Conservation (phyloP, 2,797 vertebrate species). For the Oreochromis mossambicus region DNA sequence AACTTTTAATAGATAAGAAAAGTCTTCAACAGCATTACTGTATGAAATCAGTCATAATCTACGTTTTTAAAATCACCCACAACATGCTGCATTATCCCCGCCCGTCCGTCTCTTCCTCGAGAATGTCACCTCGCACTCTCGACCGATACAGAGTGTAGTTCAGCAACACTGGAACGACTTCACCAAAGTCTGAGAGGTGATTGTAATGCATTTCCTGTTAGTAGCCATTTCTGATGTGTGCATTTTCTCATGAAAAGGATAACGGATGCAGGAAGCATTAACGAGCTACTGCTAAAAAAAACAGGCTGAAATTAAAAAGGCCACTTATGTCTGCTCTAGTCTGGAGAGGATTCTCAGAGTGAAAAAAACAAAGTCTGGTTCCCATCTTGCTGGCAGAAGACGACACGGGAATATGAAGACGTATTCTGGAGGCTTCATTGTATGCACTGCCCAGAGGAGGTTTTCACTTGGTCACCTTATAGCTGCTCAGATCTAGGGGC, state of each 20-base stretch:
- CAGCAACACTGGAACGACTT: not conserved
- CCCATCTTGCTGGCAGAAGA: constrained; percentile 1
- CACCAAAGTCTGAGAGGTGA: not conserved
- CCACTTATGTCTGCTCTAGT: not conserved
- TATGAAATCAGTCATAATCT: not conserved
- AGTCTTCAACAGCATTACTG: not conserved
- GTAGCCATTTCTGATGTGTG: not conserved
- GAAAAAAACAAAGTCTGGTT: not conserved
- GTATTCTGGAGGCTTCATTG: not conserved
- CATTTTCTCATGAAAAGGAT: not conserved
- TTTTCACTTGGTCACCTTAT: constrained; percentile 76
- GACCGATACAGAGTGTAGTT: not conserved
- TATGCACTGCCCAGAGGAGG: not conserved
- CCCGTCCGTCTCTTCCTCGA: not conserved
- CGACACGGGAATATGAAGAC: not conserved
- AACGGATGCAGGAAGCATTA: not conserved
- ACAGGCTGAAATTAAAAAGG: not conserved
- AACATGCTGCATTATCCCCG: not conserved
- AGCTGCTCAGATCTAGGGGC: constrained; percentile 87
- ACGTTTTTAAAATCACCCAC: not conserved
- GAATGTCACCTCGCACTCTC: not conserved
- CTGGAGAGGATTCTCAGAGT: not conserved
- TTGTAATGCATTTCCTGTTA: not conserved
- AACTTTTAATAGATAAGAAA: not conserved
- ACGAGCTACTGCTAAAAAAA: constrained; percentile 22